These are phyloP conservation scores for Thymelicus sylvestris DNA, from an alignment of 2,888 invertebrate species.

Conservation along the genomic window DNA sequence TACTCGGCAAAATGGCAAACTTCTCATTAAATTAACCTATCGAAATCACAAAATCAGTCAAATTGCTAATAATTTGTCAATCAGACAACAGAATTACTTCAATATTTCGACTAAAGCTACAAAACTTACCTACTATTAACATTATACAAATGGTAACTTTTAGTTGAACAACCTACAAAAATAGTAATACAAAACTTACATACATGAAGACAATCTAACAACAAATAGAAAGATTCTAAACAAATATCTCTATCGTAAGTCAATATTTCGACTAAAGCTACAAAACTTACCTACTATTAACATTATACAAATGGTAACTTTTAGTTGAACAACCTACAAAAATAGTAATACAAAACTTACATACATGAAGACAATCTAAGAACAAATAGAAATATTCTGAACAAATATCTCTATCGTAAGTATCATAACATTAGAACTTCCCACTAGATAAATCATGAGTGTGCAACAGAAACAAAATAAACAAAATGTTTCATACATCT, in stretches of 20 bases:
- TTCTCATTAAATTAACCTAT: too few relatives aligned
- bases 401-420: constrained; percentile 12
- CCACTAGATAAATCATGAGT: constrained; percentile 4
- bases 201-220: too few relatives aligned
- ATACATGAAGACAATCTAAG: too few relatives aligned
- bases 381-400: constrained; percentile 14
- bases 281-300: not conserved
- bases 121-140: not conserved
- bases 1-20: too few relatives aligned
- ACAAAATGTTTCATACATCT: constrained; percentile 36
- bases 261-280: not conserved
- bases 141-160: too few relatives aligned
- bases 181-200: too few relatives aligned
- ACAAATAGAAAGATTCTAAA: constrained; percentile 18
- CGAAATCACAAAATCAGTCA: not conserved
- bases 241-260: constrained; percentile 8
- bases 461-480: constrained; percentile 14
- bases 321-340: too few relatives aligned
- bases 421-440: constrained; percentile 5
- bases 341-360: too few relatives aligned
- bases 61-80: not conserved
- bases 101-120: not conserved
- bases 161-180: too few relatives aligned
- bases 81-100: not conserved
- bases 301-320: not conserved